Conservation (phyloP, 2,797 vertebrate species). For the Chelmon rostratus region DNA sequence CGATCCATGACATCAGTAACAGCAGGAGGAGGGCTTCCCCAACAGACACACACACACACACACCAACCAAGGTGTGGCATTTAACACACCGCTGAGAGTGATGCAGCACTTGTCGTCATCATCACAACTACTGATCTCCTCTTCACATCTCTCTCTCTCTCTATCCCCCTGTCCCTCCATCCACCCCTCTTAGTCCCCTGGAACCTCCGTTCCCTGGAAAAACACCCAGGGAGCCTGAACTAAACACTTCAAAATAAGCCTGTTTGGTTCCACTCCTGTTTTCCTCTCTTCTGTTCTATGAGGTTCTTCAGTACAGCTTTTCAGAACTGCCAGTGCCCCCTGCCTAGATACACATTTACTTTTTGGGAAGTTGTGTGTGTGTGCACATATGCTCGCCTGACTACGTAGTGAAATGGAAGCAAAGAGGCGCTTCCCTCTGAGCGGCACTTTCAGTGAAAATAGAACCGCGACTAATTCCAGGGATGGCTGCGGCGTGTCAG, state of each 20-base stretch:
- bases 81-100: constrained; percentile 14
- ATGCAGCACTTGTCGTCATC: constrained; percentile 30
- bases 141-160: constrained; percentile 1
- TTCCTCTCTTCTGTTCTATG: constrained; percentile 42
- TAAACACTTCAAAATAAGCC: constrained; percentile 61
- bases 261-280: constrained; percentile 49
- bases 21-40: constrained; percentile 48
- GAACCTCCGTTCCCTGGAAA: constrained; percentile 51
- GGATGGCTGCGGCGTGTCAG: constrained; percentile 70
- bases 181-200: constrained; percentile 15
- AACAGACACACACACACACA: constrained; percentile 23
- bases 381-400: constrained; percentile 16
- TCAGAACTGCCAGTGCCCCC: constrained; percentile 50
- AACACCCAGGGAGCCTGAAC: constrained; percentile 54
- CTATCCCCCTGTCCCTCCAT: background rate
- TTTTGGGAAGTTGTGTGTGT: constrained; percentile 1
- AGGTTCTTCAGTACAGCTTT: constrained; percentile 23
- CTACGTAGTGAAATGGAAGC: constrained; percentile 57
- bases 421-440: constrained; percentile 36
- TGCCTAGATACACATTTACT: constrained; percentile 36
- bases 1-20: constrained; percentile 44
- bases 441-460: constrained; percentile 63
- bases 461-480: constrained; percentile 70
- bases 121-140: constrained; percentile 21
- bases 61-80: constrained; percentile 3